Evolutionary conservation across 2,888 invertebrate species (phyloP), one percentile per base, ranked within the genome.

Genomic region (Caenorhabditis wallacei): DNA sequence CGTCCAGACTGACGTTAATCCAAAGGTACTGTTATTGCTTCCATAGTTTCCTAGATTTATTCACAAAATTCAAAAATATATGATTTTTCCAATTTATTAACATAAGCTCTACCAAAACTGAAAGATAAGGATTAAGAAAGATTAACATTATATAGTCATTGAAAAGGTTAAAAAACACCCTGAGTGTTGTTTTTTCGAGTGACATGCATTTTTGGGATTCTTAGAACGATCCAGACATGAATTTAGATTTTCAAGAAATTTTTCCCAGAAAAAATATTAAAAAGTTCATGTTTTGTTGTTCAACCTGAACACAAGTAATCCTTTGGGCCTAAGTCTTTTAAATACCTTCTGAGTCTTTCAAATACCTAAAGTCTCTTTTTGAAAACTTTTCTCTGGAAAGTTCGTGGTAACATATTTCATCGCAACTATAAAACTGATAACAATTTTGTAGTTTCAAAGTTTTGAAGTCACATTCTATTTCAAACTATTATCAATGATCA

Each of bases 1-100:
- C 7, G 78, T 85, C n/a, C 81, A 80, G 43, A 75, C 83, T 4
- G 81, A 83, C 61, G 84, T 84, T 11, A 82, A 80, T 70, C 86
- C 83, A 16, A 56, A 43, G 54, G 69, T 69, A 57, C 3, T 1
- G 22, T 59, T 57, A 11, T 56, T 35, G 22, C 8, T 35, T 35
- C 10, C 22, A 18, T 3, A 37, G n/a, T 4, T 35, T 59, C 37
- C 2, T 5, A 40, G 10, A 61, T 22, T 43, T 22, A 61, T 37
- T 57, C 46, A 46, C 20, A 59, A 43, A 22, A 24, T 16, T 11
- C n/a, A 13, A 22, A 59, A 20, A 48, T 24, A 16, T 11, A 26
- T 20, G 26, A 24, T 53, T 53, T 53, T 13, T 10, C 2, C 46
- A 48, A 48, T 48, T 2, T 2, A 13, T 11, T 11, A 43, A 13